Conservation (phyloP, 2,888 invertebrate genomes). For the Zonitis immaculata region DNA sequence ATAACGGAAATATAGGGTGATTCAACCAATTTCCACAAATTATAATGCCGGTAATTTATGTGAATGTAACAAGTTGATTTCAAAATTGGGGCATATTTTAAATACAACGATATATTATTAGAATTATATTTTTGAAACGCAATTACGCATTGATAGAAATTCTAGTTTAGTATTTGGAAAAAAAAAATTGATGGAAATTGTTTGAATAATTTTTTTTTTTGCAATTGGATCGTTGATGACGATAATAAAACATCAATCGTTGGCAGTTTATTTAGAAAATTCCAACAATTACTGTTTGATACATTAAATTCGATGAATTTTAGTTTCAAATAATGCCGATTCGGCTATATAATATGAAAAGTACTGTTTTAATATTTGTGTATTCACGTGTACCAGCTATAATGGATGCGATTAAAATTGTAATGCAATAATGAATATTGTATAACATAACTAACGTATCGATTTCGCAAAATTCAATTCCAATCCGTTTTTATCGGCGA, state of each 20-base stretch:
- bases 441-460: not conserved
- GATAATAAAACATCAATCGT: not conserved
- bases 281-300: not conserved
- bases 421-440: not conserved
- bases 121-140: too few species aligned
- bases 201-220: not conserved
- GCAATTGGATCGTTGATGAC: not conserved
- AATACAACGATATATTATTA: too few species aligned
- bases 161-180: too few species aligned
- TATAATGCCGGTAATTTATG: not conserved
- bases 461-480: not conserved
- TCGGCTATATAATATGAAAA: not conserved
- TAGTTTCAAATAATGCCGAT: not conserved
- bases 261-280: conserved; percentile 4
- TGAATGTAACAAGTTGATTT: not conserved
- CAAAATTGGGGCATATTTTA: not conserved
- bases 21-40: too few species aligned
- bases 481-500: not conserved
- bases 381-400: not conserved
- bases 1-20: not conserved
- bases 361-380: not conserved
- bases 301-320: not conserved
- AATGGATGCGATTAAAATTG: not conserved
- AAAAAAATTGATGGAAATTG: not conserved
- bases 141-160: too few species aligned